Base-by-base conservation (phyloP, 1,140 invertebrate species). In the Diprion similis region DNA sequence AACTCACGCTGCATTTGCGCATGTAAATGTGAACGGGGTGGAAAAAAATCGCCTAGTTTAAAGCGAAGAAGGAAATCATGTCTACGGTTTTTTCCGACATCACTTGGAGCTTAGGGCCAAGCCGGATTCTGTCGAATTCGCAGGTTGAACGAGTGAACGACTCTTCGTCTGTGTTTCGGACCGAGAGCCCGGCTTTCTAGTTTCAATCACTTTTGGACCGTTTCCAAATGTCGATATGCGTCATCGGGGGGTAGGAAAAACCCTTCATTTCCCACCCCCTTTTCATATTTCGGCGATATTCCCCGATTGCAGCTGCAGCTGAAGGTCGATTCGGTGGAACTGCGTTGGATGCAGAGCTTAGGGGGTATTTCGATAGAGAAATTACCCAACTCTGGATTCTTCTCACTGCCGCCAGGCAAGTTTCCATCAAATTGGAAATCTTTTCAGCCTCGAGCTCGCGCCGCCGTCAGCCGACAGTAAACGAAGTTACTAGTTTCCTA, bases 171-270 rank as follows among this genome's bases (percentile, higher is more conserved):
- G 24, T 37, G 24, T 37, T 6, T 4, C 24, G 24, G 24, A 37
- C 24, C 24, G 6, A 37, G 24, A 37, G 24, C n/a, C 51, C 51
- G 11, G 51, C 51, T 15, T 15, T 59, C 51, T 59, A 4, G 51
- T 59, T 59, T 59, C n/a, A 37, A 37, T 59, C 51, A 9, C 51
- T 59, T 59, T 59, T 59, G 51, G 51, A 59, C 51, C 51, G n/a
- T 4, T 9, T 59, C 51, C 51, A 59, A 59, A 59, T 59, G 11
- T 59, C 51, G 3, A 59, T 8, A 9, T 59, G 51, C 8, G 6
- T 59, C n/a, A 59, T 59, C 7, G 6, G 51, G 11, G 51, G 51
- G n/a, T 37, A 6, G 24, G 24, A 37, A 37, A 37, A 59, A 6
- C 51, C 51, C n/a, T 59, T 15, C 9, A 9, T 59, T 59, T 59